Evolutionary conservation across 2,888 invertebrate genomes (phyloP).

Genomic region (Prosapia bicincta): DNA sequence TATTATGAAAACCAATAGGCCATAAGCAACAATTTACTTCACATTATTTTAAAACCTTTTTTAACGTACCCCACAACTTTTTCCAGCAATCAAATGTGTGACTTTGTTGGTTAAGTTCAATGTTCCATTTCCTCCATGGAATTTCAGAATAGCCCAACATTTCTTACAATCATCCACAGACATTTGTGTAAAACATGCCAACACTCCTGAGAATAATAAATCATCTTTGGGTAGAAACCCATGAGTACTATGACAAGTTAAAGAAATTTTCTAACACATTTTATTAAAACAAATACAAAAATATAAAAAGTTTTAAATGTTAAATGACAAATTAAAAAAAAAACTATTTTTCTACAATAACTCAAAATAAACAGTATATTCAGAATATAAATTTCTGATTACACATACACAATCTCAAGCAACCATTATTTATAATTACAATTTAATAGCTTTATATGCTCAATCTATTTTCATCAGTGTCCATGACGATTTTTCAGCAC

Average conservation of each 20-base stretch:
- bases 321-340: not conserved
- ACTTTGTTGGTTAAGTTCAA: constrained; percentile 58
- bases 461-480: no score
- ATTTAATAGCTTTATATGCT: no score
- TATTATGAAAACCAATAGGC: no score
- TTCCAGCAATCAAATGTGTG: constrained; percentile 80
- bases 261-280: not conserved
- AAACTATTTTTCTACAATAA: not conserved
- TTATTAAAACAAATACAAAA: not conserved
- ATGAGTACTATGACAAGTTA: not conserved
- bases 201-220: constrained; percentile 70
- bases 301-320: not conserved
- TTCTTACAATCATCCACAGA: constrained; percentile 67
- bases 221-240: not conserved
- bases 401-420: no score
- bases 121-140: constrained; percentile 79
- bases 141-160: constrained; percentile 81
- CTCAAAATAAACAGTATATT: no score
- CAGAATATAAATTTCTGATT: no score
- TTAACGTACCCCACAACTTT: constrained; percentile 57
- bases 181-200: constrained; percentile 74
- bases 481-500: no score
- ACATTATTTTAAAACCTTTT: no score
- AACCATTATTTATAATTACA: no score
- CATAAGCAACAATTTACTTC: no score